Evolutionary conservation across 2,888 invertebrate species (phyloP), one percentile per base, ranked within the genome.

Genomic region (Tricholauxania praeusta): DNA sequence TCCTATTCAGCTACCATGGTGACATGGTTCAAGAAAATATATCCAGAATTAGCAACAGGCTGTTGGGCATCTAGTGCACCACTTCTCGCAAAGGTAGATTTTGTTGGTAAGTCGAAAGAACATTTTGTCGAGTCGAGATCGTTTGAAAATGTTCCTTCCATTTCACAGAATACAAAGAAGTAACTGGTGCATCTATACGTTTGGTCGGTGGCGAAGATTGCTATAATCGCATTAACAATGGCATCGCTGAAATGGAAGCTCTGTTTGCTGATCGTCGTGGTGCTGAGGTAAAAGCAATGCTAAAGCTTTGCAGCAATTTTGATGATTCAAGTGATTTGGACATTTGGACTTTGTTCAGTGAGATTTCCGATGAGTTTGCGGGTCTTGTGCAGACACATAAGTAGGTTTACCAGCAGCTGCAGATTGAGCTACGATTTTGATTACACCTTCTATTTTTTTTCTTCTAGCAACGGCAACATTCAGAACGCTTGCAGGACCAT

Each of bases 1-100:
- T 92, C 92, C 0, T 92, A 93, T 79, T 90, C 92, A 0, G 93
- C 90, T 0, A 91, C 91, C 73, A 91, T 92, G 91, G 92, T 89
- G 19, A 87, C 91, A 51, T 92, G 93, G 93, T 91, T 91, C 77
- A 90, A 91, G 79, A 88, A 90, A 76, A 86, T 90, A 28, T 92
- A 92, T 83, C 92, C 93, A 0, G 91, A 92, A 78, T 84, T 92
- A 48, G 89, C 89, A 0, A 83, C 83, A 12, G 92, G 92, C 0
- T 89, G 88, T 0, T 88, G 92, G 73, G 91, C 92, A 1, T 92
- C 92, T 2, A 92, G 92, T 82, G 93, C 91, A 8, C 92, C 92
- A 6, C 89, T 92, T 12, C 81, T 88, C n/a, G 92, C 90, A 1
- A 88, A 92, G 85, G 88, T 90, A 6, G 90, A 92, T 81, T 92